Percentiles rank a stretch among this genome's conserved stretches.
phyloP scores from a whole-genome alignment of 2,888 invertebrate genomes.

The Fabriciana adippe region DNA sequence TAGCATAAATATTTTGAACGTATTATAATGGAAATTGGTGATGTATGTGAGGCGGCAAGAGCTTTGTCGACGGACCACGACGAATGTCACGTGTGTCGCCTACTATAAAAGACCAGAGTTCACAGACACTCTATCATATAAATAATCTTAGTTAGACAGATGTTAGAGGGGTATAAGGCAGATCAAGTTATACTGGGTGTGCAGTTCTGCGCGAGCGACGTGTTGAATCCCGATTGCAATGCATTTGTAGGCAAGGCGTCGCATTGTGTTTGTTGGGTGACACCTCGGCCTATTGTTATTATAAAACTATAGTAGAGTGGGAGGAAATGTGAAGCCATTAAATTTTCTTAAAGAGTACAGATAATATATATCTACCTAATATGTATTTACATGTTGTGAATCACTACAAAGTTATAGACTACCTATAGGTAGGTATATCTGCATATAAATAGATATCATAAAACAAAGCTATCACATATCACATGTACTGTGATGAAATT shows the following conservation, averaged over 20 bases:
- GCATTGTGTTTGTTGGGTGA: slow-evolving; percentile 48
- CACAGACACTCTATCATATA: slow-evolving; percentile 39
- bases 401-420: slow-evolving; percentile 1
- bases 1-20: slow-evolving; percentile 75
- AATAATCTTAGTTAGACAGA: slow-evolving; percentile 17
- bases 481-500: too few relatives aligned
- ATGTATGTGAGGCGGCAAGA: slow-evolving; percentile 58
- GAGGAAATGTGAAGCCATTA: slow-evolving; percentile 36
- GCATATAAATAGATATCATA: background rate
- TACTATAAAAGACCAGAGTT: slow-evolving; percentile 44
- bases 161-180: slow-evolving; percentile 33
- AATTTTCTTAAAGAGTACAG: slow-evolving; percentile 20
- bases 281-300: slow-evolving; percentile 47
- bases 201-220: slow-evolving; percentile 53
- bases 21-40: slow-evolving; percentile 77
- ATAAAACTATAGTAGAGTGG: slow-evolving; percentile 22
- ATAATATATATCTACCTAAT: slow-evolving; percentile 19
- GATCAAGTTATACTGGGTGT: slow-evolving; percentile 50
- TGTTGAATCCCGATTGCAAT: slow-evolving; percentile 62
- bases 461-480: too few relatives aligned
- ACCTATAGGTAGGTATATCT: background rate
- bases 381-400: slow-evolving; percentile 1
- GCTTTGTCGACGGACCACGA: slow-evolving; percentile 68
- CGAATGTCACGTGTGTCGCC: slow-evolving; percentile 61
- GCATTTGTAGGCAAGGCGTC: slow-evolving; percentile 57